Conservation (phyloP, 2,888 invertebrate species). For the Eupithecia insigniata region DNA sequence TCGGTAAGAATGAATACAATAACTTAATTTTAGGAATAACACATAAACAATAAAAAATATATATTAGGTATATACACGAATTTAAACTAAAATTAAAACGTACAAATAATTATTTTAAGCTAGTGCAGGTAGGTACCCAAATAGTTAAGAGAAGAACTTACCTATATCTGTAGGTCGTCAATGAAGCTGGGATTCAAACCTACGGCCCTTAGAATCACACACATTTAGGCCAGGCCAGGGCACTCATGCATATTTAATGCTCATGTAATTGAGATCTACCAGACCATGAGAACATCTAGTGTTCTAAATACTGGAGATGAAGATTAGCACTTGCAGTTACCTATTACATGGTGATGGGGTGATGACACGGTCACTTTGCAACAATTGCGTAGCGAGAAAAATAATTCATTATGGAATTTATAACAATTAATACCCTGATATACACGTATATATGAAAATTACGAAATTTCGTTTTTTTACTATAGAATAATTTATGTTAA, state of each 20-base stretch:
- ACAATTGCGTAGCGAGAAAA: not conserved
- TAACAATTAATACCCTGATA: not conserved
- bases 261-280: not conserved
- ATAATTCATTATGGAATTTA: not conserved
- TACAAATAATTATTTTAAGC: no score
- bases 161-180: no score
- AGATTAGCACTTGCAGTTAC: constrained; percentile 9
- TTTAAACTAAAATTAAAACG: no score
- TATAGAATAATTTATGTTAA: no score
- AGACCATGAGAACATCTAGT: constrained; percentile 8
- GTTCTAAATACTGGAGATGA: constrained; percentile 7
- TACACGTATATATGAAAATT: no score
- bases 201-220: not conserved
- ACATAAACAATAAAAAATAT: no score
- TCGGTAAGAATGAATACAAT: no score
- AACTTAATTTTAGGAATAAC: no score
- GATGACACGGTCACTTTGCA: not conserved
- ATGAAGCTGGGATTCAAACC: not conserved
- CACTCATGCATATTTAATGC: constrained; percentile 7
- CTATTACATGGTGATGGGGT: constrained; percentile 8
- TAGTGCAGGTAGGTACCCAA: no score
- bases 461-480: no score
- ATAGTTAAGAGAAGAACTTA: no score
- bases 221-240: not conserved
- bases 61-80: no score